phyloP scores from a whole-genome alignment of 2,888 invertebrate genomes.

The Chloroclysta siterata region DNA sequence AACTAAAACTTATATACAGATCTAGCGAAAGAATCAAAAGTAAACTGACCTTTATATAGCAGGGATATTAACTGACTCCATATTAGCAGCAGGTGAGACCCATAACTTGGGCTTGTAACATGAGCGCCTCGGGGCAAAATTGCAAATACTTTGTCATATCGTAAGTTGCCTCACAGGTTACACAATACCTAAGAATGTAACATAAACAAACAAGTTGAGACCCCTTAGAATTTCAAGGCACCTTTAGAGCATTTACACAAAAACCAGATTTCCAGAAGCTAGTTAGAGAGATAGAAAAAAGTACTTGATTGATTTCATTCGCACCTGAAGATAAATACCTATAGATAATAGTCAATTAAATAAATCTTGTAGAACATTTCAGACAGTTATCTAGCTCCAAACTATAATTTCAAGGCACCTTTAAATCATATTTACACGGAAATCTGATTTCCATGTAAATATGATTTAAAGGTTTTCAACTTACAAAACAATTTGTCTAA shows the following conservation, averaged over 20 bases:
- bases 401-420: no score
- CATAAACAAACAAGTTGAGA: constrained; percentile 74
- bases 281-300: no score
- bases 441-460: no score
- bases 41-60: constrained; percentile 35
- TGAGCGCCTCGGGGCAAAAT: constrained; percentile 58
- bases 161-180: constrained; percentile 52
- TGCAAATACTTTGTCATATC: constrained; percentile 64
- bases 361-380: no score
- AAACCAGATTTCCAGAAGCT: constrained; percentile 11
- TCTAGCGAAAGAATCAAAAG: constrained; percentile 19
- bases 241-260: constrained; percentile 43
- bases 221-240: constrained; percentile 73
- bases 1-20: background rate
- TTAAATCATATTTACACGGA: no score
- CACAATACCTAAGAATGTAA: constrained; percentile 68
- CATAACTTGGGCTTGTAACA: constrained; percentile 61
- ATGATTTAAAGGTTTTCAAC: no score
- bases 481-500: no score
- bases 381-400: no score
- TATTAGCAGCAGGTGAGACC: constrained; percentile 65
- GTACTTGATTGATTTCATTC: background rate
- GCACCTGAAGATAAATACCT: background rate
- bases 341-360: no score
- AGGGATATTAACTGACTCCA: constrained; percentile 51